Base-by-base conservation (phyloP, 1,140 invertebrate genomes). In the Cheumatopsyche charites region DNA sequence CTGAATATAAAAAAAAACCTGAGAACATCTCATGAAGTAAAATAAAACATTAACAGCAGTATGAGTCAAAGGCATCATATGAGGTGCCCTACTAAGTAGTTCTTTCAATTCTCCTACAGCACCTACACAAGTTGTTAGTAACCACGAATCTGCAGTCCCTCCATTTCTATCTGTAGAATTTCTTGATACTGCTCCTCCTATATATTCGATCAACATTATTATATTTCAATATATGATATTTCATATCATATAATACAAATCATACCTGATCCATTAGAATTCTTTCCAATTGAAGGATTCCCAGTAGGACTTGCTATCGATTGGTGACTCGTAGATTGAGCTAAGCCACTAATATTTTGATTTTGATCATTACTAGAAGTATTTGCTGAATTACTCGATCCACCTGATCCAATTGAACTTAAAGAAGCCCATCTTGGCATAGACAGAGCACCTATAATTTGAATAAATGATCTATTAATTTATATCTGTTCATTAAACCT, bases 11-110 rank as follows among this genome's bases (percentile, higher is more conserved):
- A 61, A 62, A 72, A 62, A 63, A 66, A 86, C 86, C 85, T 96
- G 94, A 0, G 93, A 95, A 82, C 94, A 96, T 42, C 93, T 85
- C 93, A 95, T 95, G 77, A 94, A 95, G 81, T 95, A 95, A 80
- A 94, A 95, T 0, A 96, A 82, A 0, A 92, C 88, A 62, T 91
- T 89, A 3, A 94, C 81, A 0, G 92, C 92, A 68, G 88, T 88
- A 15, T 86, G 82, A 13, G 90, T 90, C 67, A 92, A 85, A 1
- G 81, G 84, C 73, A 76, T 83, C 73, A 82, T 85, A 67, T 84
- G 85, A 66, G 83, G 85, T 0, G 86, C 84, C 62, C 90, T 80
- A 17, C 85, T 80, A 15, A 94, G 86, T 26, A 95, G 85, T 21
- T 94, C 92, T 66, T 90, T 87, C 3, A 95, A 80, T 82, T 94